Evolutionary conservation across 2,888 invertebrate genomes (phyloP).

Genomic region (Trachelus iudaicus): DNA sequence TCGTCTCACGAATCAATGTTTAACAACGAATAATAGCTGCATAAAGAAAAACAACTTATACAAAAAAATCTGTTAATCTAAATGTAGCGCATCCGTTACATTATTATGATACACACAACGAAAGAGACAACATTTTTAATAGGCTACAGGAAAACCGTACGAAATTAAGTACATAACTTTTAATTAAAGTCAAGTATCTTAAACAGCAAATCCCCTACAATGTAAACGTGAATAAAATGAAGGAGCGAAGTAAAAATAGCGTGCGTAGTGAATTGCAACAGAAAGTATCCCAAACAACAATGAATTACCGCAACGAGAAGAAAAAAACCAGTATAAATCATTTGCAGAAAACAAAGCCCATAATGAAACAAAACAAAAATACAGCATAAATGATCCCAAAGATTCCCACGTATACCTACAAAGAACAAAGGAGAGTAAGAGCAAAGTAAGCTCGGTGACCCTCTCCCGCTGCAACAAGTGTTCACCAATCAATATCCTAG

Average conservation of each 20-base stretch:
- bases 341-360: background rate
- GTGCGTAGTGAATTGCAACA: background rate
- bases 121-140: background rate
- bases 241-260: background rate
- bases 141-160: background rate
- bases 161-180: background rate
- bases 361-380: background rate
- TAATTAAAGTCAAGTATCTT: background rate
- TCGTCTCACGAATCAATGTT: background rate
- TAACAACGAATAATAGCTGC: background rate
- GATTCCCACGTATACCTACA: background rate
- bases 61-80: background rate
- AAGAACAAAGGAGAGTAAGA: background rate
- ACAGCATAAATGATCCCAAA: background rate
- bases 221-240: background rate
- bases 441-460: background rate
- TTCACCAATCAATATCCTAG: slow-evolving; percentile 38
- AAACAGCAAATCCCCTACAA: background rate
- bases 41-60: background rate
- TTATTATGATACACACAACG: background rate
- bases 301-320: background rate
- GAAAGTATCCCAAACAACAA: background rate
- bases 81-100: background rate
- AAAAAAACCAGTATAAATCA: background rate
- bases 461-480: slow-evolving; percentile 39